Conservation (phyloP, 2,113 vertebrate genomes). For the Bucco capensis region DNA sequence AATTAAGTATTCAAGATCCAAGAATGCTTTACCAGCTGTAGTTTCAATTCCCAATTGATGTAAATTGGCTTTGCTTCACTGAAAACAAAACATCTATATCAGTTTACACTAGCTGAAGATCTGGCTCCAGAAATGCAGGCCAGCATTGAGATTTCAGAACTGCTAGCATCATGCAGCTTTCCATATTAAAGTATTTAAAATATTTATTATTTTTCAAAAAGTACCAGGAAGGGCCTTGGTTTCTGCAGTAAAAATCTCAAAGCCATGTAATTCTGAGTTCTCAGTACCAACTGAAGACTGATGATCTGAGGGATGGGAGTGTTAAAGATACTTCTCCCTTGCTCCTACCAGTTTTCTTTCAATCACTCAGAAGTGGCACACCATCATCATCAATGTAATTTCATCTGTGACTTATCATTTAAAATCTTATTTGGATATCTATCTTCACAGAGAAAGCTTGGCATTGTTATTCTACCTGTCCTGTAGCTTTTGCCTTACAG, state of each 20-base stretch:
- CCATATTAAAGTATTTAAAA: not conserved
- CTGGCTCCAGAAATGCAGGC: not conserved
- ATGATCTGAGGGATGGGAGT: no score
- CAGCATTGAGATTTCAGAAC: not conserved
- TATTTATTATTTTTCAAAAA: not conserved
- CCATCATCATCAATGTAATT: not conserved
- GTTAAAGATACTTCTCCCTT: no score
- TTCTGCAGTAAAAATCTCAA: not conserved
- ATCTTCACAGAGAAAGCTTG: not conserved
- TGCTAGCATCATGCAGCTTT: not conserved
- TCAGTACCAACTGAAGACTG: not conserved
- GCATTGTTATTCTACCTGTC: not conserved
- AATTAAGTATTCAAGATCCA: not conserved
- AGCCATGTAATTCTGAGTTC: not conserved
- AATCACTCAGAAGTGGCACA: not conserved
- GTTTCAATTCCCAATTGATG: not conserved
- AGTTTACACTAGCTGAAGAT: not conserved
- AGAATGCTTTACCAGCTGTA: constrained; percentile 10
- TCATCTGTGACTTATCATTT: not conserved
- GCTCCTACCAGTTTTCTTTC: not conserved
- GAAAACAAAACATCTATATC: constrained; percentile 8
- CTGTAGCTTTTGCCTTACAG: not conserved
- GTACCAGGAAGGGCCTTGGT: not conserved
- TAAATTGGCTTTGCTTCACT: constrained; percentile 42
- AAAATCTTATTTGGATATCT: not conserved